Percentiles rank a stretch among this genome's conserved stretches.
These are phyloP conservation scores for Micronycteris hirsuta DNA, from an alignment of 2,113 vertebrate genomes.

Conservation along the genomic window DNA sequence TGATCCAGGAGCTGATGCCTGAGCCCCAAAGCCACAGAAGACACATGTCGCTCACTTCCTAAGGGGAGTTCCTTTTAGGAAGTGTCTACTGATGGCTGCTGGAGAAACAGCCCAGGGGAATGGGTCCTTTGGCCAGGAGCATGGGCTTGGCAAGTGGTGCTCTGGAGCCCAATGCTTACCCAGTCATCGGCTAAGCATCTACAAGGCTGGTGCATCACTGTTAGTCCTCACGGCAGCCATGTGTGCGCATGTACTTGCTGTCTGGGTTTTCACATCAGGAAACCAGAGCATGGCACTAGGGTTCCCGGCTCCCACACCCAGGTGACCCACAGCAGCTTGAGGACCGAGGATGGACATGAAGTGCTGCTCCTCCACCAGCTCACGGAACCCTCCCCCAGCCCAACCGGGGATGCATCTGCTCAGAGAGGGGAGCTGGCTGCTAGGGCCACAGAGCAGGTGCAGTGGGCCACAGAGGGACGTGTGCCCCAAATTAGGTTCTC, in stretches of 20 bases:
- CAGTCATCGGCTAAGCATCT: background rate
- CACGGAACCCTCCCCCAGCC: background rate
- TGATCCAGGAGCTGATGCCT: background rate
- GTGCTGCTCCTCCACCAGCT: background rate
- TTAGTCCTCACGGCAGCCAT: background rate
- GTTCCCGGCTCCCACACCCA: background rate
- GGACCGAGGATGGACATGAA: background rate
- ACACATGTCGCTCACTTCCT: background rate
- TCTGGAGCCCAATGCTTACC: rapidly evolving
- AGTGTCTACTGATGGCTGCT: background rate
- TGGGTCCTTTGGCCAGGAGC: rapidly evolving
- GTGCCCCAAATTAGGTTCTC: background rate
- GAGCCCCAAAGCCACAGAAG: background rate
- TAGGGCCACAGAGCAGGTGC: background rate
- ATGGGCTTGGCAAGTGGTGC: background rate
- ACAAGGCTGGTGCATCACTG: too few species aligned
- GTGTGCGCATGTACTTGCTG: too few species aligned
- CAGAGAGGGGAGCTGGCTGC: background rate
- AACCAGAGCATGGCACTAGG: background rate
- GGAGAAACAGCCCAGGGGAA: background rate
- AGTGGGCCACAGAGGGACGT: background rate
- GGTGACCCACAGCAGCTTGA: background rate
- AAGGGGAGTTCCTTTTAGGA: background rate
- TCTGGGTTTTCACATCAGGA: background rate
- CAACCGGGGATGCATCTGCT: background rate